Evolutionary conservation across 2,888 invertebrate species (phyloP).

Genomic region (Mechanitis mazaeus): DNA sequence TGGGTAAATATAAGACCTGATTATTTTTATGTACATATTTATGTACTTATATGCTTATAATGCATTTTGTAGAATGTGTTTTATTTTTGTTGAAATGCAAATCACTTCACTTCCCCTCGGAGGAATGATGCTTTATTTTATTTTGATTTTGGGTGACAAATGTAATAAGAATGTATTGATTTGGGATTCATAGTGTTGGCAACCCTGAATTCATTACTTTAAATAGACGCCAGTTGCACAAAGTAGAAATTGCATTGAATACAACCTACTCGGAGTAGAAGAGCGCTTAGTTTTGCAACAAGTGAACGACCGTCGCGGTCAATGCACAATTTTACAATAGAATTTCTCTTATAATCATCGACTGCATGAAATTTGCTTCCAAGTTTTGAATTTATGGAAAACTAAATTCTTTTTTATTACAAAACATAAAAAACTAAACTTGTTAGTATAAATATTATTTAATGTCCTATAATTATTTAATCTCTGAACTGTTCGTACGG

Average conservation of each 20-base stretch:
- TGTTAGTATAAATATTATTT: no score
- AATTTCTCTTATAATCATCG: conserved; percentile 14
- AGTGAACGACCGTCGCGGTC: conserved; percentile 20
- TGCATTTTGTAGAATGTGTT: neutral
- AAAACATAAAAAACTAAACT: neutral
- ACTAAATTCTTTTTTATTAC: neutral
- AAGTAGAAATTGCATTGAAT: neutral
- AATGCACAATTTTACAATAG: conserved; percentile 21
- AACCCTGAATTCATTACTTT: neutral
- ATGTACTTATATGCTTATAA: neutral
- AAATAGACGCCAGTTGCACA: neutral
- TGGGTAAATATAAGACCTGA: conserved; percentile 3
- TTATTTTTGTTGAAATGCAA: no score
- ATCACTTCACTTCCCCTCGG: neutral
- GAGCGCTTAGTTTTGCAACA: conserved; percentile 17
- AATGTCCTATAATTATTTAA: no score
- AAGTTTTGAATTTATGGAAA: conserved; percentile 11
- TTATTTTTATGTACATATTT: neutral
- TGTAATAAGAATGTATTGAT: neutral
- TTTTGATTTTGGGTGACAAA: neutral
- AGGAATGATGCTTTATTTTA: neutral
- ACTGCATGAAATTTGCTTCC: conserved; percentile 9
- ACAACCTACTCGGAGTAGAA: neutral
- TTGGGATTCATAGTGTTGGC: neutral
- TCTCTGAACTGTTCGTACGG: no score